Evolutionary conservation across 1,140 invertebrate genomes (phyloP), one percentile per base, ranked within the genome.

Genomic region (Zelostemma sp.): DNA sequence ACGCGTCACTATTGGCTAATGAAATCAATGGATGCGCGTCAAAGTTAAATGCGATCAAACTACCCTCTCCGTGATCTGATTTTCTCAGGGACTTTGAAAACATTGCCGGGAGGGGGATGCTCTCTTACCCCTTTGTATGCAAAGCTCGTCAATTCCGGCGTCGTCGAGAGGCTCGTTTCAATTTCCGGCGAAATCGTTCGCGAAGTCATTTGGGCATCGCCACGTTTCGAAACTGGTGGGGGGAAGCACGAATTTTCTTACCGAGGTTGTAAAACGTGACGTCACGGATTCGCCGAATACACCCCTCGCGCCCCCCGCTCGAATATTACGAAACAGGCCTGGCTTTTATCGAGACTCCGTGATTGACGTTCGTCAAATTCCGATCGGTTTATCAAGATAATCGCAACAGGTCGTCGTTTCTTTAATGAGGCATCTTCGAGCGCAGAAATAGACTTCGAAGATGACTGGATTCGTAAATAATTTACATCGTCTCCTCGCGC

Each of bases 1-100:
- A 65, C 35, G 62, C 71, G 60, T 73, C 74, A 51, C 47, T 69
- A 68, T 76, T 68, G 71, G 59, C 72, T 76, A 76, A 76, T 76
- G 68, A 76, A 74, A 76, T 76, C 74, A 76, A 76, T 75, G 68
- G 71, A 73, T 75, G 70, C 73, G 70, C 68, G 70, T 67, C 73
- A 68, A 66, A 73, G 70, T 71, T 75, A 71, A 76, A 76, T 69
- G 66, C 70, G 65, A 72, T 76, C 65, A 71, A 73, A 67, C 68
- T 71, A 62, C 65, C 66, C 63, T 71, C 55, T 57, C 25, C 14
- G 18, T 47, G 65, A 68, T 60, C 56, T 68, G 70, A 72, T 72
- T 72, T 72, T 68, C 61, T 62, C 60, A 56, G 25, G 12, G 53
- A 40, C 31, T 58, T 58, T 54, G 33, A 25, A 28, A 28, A 4